Evolutionary conservation across 2,797 vertebrate genomes (phyloP).

Genomic region (Gymnocypris eckloni): DNA sequence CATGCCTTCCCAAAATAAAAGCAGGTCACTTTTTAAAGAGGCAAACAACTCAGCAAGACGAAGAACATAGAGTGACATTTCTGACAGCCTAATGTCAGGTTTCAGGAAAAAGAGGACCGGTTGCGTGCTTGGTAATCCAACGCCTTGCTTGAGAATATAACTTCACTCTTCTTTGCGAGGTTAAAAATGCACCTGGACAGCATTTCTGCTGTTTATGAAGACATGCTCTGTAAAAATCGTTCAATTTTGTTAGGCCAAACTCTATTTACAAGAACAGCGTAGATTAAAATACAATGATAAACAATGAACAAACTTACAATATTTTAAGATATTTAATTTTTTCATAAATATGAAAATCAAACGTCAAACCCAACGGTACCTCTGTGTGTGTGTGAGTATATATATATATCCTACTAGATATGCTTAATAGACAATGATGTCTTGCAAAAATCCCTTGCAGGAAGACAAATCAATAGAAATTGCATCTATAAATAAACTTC

Average conservation of each 20-base stretch:
- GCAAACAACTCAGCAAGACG: conserved; percentile 51
- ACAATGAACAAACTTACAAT: background rate
- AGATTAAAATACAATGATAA: background rate
- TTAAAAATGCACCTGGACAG: background rate
- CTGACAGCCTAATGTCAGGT: conserved; percentile 29
- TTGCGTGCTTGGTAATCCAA: background rate
- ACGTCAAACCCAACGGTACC: too few species aligned
- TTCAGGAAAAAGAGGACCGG: conserved; percentile 8
- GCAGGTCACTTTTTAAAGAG: conserved; percentile 40
- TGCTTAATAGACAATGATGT: background rate
- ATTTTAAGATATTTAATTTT: background rate
- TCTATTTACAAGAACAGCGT: too few species aligned
- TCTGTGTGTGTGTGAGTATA: too few species aligned
- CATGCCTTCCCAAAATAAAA: conserved; percentile 67
- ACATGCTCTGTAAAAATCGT: background rate
- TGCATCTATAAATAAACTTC: background rate
- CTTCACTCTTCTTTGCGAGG: background rate
- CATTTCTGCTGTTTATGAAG: background rate
- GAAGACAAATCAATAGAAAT: background rate
- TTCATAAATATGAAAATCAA: too few species aligned
- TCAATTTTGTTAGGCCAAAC: background rate
- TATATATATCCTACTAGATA: background rate
- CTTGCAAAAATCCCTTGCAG: background rate
- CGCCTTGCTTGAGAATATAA: background rate
- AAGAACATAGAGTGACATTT: conserved; percentile 3